Percentiles rank a stretch among this genome's conserved stretches.
These are phyloP conservation scores for Nephrotoma flavescens DNA, from an alignment of 2,888 invertebrate genomes.

Conservation along the genomic window DNA sequence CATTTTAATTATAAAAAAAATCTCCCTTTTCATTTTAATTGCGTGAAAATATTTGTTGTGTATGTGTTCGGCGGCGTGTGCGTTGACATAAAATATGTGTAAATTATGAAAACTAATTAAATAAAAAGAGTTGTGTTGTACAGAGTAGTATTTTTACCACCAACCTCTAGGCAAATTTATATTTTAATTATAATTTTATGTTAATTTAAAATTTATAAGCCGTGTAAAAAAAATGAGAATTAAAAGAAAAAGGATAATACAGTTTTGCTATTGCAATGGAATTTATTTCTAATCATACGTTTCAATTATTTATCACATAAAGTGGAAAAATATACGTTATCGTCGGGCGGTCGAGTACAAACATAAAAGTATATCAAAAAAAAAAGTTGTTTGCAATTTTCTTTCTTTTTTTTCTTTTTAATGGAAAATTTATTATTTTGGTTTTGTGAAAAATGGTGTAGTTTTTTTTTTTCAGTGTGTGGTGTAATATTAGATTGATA, in stretches of 20 bases:
- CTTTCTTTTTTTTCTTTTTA: background rate
- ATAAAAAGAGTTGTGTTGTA: background rate
- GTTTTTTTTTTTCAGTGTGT: background rate
- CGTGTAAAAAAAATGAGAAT: background rate
- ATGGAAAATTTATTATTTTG: background rate
- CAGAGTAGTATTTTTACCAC: background rate
- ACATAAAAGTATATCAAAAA: background rate
- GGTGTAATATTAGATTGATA: background rate
- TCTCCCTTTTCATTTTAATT: background rate
- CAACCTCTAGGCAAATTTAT: background rate
- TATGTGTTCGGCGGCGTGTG: background rate
- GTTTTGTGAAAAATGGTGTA: background rate
- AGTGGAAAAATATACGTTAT: background rate
- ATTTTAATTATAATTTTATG: background rate
- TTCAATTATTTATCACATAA: background rate
- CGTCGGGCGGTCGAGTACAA: background rate
- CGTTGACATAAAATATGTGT: background rate
- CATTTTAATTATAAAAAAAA: background rate
- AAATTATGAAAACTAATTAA: background rate
- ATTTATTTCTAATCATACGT: background rate
- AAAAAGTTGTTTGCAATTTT: background rate
- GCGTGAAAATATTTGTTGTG: background rate
- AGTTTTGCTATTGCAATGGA: background rate
- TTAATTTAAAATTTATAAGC: background rate
- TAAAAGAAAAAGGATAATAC: background rate